Evolutionary conservation across 1,140 invertebrate genomes (phyloP), one percentile per base, ranked within the genome.

Genomic region (Leptestheria dahalacensis): DNA sequence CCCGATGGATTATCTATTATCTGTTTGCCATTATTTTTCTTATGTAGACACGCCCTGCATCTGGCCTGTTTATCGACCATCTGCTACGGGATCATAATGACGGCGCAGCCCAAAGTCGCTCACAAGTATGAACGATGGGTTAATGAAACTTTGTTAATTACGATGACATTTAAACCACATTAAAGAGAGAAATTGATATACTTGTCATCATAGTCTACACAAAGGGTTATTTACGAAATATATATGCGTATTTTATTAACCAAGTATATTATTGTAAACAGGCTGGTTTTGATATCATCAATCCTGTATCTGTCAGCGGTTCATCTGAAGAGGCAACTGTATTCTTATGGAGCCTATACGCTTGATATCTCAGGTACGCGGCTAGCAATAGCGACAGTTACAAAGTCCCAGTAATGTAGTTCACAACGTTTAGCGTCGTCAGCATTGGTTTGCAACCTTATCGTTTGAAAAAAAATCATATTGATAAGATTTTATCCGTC

Each of bases 331-430:
- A 76, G 91, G 52, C 84, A 90, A 73, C 78, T 90, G 25, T 91
- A 91, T 68, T 84, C 91, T 69, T 89, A 91, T 67, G 87, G 83
- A 58, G 84, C 85, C 48, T 92, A 89, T 69, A 82, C 82, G n/a
- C 72, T 96, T 58, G 92, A 97, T 72, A 86, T 97, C 63, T 94
- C 91, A 67, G 89, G 89, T 87, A 77, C n/a, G n/a, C n/a, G n/a
- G n/a, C n/a, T n/a, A n/a, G n/a, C n/a, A n/a, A n/a, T n/a, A n/a
- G n/a, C n/a, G n/a, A n/a, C n/a, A n/a, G n/a, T n/a, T n/a, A n/a
- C n/a, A n/a, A n/a, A n/a, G n/a, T n/a, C n/a, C n/a, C n/a, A n/a
- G n/a, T n/a, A n/a, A n/a, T n/a, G n/a, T n/a, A n/a, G n/a, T n/a
- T n/a, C n/a, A n/a, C n/a, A n/a, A n/a, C n/a, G n/a, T n/a, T n/a